These are phyloP conservation scores for Galagoides demidoff DNA, from an alignment of 2,797 vertebrate genomes.

Conservation along the genomic window DNA sequence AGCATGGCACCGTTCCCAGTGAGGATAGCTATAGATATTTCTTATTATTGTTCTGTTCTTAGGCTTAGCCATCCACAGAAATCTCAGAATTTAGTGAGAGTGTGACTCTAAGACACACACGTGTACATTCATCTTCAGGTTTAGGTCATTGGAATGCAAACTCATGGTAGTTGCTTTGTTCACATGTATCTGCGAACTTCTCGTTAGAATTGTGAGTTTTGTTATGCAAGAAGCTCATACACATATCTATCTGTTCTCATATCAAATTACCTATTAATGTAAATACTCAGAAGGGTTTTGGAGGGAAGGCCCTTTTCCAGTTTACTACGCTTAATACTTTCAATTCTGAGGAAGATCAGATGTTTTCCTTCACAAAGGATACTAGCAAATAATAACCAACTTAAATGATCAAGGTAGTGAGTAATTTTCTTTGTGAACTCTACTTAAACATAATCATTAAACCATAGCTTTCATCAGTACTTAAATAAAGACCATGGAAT, in stretches of 20 bases:
- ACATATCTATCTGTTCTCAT: neutral
- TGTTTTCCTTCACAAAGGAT: constrained; percentile 48
- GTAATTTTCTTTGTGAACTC: constrained; percentile 39
- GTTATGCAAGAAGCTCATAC: neutral
- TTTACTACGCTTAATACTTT: neutral
- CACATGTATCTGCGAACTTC: neutral
- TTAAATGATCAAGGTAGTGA: constrained; percentile 33
- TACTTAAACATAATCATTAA: constrained; percentile 49
- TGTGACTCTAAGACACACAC: neutral
- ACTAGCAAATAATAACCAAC: constrained; percentile 22
- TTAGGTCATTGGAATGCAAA: neutral
- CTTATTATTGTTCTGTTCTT: neutral
- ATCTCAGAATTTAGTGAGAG: neutral
- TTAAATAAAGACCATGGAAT: constrained; percentile 52
- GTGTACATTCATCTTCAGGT: neutral
- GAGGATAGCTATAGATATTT: neutral
- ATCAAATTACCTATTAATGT: neutral
- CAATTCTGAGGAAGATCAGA: neutral
- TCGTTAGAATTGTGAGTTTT: neutral
- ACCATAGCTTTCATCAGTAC: neutral
- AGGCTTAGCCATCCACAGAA: neutral
- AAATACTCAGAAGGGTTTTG: neutral
- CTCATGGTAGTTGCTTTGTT: neutral
- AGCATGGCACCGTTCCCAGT: neutral
- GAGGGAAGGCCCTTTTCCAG: neutral